A percentile compares a stretch with the other conserved stretches of the same genome.
Evolutionary conservation across 2,113 vertebrate genomes (phyloP).

Genomic region (human): DNA sequence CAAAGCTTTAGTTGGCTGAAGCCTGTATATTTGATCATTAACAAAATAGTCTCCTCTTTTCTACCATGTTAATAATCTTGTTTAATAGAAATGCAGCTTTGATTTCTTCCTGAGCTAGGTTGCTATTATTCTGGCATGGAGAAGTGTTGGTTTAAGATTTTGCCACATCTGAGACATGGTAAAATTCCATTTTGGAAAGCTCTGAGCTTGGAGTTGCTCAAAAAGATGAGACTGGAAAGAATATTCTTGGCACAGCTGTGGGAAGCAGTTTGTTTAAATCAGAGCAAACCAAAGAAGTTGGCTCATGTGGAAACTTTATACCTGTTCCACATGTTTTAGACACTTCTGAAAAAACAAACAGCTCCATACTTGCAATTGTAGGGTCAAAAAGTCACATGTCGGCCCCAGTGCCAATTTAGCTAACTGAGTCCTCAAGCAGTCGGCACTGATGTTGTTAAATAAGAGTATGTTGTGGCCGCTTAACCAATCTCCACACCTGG

Average conservation of each 20-base stretch:
- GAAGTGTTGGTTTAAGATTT: conserved; percentile 43
- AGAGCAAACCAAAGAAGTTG: conserved; percentile 47
- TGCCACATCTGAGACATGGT: background rate
- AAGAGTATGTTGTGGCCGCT: conserved; percentile 22
- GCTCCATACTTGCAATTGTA: conserved; percentile 58
- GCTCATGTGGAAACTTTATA: conserved; percentile 70
- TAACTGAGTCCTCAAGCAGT: conserved; percentile 58
- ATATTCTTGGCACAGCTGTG: conserved; percentile 48
- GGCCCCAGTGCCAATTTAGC: conserved; percentile 60
- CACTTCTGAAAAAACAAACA: conserved; percentile 73
- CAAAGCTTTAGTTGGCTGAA: conserved; percentile 59
- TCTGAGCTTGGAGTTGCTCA: background rate
- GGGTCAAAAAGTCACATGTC: conserved; percentile 65
- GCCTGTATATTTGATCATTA: conserved; percentile 62
- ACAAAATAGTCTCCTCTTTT: conserved; percentile 61
- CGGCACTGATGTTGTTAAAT: conserved; percentile 37
- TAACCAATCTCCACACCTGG: conserved; percentile 71
- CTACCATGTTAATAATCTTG: conserved; percentile 52
- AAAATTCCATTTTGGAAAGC: conserved; percentile 55
- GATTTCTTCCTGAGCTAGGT: conserved; percentile 32
- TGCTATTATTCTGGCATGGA: conserved; percentile 44
- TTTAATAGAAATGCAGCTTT: conserved; percentile 51
- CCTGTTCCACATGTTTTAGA: conserved; percentile 60
- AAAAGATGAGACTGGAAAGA: conserved; percentile 29
- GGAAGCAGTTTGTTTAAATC: conserved; percentile 69